These are phyloP conservation scores for Argyresthia goedartella DNA, from an alignment of 2,888 invertebrate genomes.

Conservation along the genomic window DNA sequence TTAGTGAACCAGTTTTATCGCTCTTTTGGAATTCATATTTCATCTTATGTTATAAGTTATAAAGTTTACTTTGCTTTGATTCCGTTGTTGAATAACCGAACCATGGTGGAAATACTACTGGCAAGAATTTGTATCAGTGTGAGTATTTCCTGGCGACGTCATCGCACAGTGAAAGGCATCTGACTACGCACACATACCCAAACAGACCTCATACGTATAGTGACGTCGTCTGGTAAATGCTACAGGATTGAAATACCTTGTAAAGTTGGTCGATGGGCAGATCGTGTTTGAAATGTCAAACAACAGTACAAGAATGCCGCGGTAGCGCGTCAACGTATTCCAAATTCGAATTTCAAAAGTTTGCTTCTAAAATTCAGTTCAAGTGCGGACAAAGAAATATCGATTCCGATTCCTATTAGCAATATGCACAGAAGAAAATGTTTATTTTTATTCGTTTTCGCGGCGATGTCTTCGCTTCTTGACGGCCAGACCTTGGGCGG, in stretches of 20 bases:
- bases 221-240: no score
- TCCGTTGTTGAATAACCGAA: no score
- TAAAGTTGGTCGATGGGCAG: slow-evolving; percentile 1
- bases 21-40: background rate
- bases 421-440: slow-evolving; percentile 31
- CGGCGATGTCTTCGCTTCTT: slow-evolving; percentile 31
- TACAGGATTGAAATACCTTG: no score
- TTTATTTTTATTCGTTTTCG: slow-evolving; percentile 29
- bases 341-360: slow-evolving; percentile 6
- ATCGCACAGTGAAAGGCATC: no score
- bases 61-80: slow-evolving; percentile 6
- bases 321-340: slow-evolving; percentile 6
- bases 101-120: no score
- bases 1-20: no score
- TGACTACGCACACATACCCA: no score
- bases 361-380: background rate
- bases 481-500: slow-evolving; percentile 55
- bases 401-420: background rate
- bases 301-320: slow-evolving; percentile 7
- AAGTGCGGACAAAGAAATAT: background rate
- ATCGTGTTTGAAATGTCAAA: slow-evolving; percentile 34
- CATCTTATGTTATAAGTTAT: background rate
- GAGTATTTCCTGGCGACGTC: no score
- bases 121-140: no score
- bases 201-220: no score